Conservation (phyloP, 2,888 invertebrate species). For the Venusia cambrica region DNA sequence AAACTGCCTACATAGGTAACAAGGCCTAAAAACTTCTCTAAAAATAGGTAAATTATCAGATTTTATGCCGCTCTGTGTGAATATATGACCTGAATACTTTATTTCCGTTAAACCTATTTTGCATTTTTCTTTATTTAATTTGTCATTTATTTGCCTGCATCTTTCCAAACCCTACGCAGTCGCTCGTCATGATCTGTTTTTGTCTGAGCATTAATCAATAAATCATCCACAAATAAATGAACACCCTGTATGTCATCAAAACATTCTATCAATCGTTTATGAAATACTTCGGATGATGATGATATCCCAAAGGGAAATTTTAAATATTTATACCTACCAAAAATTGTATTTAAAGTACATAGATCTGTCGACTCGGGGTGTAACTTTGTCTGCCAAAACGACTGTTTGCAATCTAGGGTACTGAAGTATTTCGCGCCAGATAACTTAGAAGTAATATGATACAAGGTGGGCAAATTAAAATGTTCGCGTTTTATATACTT, state of each 20-base stretch:
- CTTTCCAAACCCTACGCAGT: conserved; percentile 18
- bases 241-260: conserved; percentile 29
- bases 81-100: conserved; percentile 28
- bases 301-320: conserved; percentile 30
- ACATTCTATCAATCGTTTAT: conserved; percentile 23
- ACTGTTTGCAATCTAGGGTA: conserved; percentile 25
- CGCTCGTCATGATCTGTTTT: conserved; percentile 15
- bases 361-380: conserved; percentile 21
- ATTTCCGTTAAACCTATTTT: conserved; percentile 21
- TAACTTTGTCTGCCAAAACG: conserved; percentile 27
- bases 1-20: conserved; percentile 31
- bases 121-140: conserved; percentile 28
- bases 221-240: conserved; percentile 25
- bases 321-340: conserved; percentile 31
- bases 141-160: conserved; percentile 23
- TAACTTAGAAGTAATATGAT: conserved; percentile 23
- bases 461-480: conserved; percentile 27
- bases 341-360: conserved; percentile 31
- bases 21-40: conserved; percentile 30
- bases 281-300: conserved; percentile 31
- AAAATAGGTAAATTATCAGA: conserved; percentile 25
- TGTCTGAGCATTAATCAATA: conserved; percentile 15
- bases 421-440: conserved; percentile 27
- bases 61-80: conserved; percentile 20
- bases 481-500: conserved; percentile 28